Base-by-base conservation (phyloP, 2,888 invertebrate genomes). In the Gibbula magus region DNA sequence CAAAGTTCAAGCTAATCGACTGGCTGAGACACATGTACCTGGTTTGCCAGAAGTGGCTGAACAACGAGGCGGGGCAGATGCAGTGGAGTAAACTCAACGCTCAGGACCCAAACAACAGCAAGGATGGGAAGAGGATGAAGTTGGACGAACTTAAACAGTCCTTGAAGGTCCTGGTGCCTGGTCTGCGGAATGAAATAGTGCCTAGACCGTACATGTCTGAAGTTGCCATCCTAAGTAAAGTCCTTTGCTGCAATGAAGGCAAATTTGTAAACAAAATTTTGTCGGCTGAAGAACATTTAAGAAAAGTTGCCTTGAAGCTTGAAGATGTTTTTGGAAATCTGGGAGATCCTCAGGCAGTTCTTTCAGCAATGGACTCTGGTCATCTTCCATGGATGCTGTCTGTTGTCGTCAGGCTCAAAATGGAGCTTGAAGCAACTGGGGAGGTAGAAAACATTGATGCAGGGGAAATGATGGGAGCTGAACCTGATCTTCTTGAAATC, bases 1-100 rank as follows among this genome's bases (percentile, higher is more conserved):
- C 32, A 18, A 70, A 39, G 39, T 70, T 70, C 35, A 70, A 70
- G n/a, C 39, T 39, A 10, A 39, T 35, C 13, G 70, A 70, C 70
- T 70, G 70, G 70, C 70, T 70, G 70, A 32, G 70, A 39, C 70
- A 70, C 70, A 70, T 70, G 35, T 70, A 70, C 39, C 70, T 70
- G 18, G 16, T 32, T 5, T 70, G 70, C 20, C 70, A 70, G 20
- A 70, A 32, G 39, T 70, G 35, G 70, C 39, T 70, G 13, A 70
- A 32, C 35, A 20, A 70, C 32, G 20, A 20, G 20, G 20, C 16
- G 18, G 70, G 70, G 20, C 70, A 39, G 20, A 10, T 70, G 0
- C 70, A 16, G 39, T 70, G 70, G 70, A 35, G n/a, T n/a, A 35
- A 32, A 35, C 35, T 70, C 20, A 25, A 56, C 10, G 70, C 35